Evolutionary conservation across 2,113 vertebrate species (phyloP), one percentile per base, ranked within the genome.

Genomic region (Channa argus): DNA sequence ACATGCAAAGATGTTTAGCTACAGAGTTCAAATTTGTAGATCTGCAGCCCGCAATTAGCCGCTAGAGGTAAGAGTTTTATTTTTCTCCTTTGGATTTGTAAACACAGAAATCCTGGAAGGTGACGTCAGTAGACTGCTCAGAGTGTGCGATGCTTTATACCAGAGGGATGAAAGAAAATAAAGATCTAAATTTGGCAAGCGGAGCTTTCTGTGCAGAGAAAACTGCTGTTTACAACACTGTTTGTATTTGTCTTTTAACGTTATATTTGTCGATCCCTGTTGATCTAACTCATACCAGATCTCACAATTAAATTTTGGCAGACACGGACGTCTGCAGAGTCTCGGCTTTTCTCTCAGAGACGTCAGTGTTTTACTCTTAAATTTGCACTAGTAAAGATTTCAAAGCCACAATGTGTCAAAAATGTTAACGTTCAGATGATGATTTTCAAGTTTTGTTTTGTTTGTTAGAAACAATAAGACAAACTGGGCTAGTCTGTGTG

Each of bases 71-170:
- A 70, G 15, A 14, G 54, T 62, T 62, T 58, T 61, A 55, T 65
- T 8, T 12, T 44, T 41, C 13, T 66, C 39, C 53, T 72, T 66
- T 53, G n/a, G 15, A 70, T 5, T 13, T 47, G 55, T 49, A 44
- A 69, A 82, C 46, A 68, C 43, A 59, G 59, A 34, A 50, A 60
- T 73, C 2, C 56, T 59, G 8, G 41, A 56, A 51, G 55, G 68
- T 66, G 60, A 63, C 9, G 8, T 49, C 47, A 44, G 56, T 10
- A 67, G 56, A 37, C 60, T 52, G 12, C 4, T 0, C 15, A 9
- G 62, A 14, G 47, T 33, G 43, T 45, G 67, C 24, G 55, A 12
- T 43, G 66, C 58, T 55, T 83, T 24, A 34, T 13, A 71, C 65
- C 14, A 14, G 4, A 56, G 47, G 66, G 50, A 62, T 8, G 46